Percentiles rank a stretch among this genome's conserved stretches.
Conservation (phyloP, 92 coral and sea anemone genomes). For the Parazoanthus swiftii region DNA sequence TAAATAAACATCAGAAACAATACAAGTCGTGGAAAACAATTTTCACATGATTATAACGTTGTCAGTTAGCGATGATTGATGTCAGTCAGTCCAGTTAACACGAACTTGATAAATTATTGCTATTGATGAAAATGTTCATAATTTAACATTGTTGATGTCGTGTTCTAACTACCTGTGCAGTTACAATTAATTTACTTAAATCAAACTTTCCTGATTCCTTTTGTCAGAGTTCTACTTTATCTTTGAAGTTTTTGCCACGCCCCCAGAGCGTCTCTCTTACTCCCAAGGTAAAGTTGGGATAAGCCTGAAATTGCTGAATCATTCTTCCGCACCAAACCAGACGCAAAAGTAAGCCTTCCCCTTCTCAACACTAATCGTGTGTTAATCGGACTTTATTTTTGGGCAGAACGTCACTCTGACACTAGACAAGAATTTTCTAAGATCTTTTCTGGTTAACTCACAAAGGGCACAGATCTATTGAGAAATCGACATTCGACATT, state of each 20-base stretch:
- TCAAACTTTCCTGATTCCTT: neutral
- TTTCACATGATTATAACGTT: neutral
- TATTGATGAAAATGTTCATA: too few relatives aligned
- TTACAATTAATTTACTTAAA: neutral
- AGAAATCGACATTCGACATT: neutral
- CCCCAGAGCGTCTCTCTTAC: neutral
- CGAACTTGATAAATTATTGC: neutral
- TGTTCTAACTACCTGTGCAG: neutral
- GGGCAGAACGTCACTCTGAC: neutral
- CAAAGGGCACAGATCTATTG: neutral
- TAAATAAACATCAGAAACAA: neutral
- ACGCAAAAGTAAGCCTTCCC: neutral
- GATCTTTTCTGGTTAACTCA: neutral
- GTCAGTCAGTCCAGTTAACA: neutral
- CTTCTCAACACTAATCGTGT: constrained; percentile 6
- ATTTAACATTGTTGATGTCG: neutral
- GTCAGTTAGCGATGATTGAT: neutral
- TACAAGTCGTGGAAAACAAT: too few relatives aligned
- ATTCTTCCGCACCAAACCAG: neutral
- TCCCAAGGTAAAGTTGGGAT: neutral
- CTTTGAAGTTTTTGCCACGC: neutral
- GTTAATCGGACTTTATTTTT: neutral
- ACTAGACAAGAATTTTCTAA: neutral
- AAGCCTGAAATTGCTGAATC: neutral
- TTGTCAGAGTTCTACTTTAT: neutral